Conservation (phyloP, 1,140 invertebrate genomes). For the Pectinophora gossypiella region DNA sequence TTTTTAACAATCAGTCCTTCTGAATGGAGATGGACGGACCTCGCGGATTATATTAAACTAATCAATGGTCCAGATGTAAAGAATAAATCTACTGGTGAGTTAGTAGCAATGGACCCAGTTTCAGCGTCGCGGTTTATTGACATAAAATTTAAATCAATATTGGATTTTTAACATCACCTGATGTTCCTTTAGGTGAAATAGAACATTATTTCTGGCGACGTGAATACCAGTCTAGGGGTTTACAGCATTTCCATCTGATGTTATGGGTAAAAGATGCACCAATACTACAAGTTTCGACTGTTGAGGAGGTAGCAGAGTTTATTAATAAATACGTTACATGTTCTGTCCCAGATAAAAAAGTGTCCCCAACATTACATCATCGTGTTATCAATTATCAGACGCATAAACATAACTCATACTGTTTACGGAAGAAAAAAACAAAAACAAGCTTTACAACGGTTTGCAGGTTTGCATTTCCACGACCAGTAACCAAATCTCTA, state of each 20-base stretch:
- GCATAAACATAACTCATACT: slow-evolving; percentile 17
- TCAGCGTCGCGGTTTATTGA: slow-evolving; percentile 37
- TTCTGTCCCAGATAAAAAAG: slow-evolving; percentile 21
- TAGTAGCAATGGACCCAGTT: slow-evolving; percentile 36
- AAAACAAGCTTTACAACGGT: slow-evolving; percentile 6
- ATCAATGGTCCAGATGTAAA: slow-evolving; percentile 25
- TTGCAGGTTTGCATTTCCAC: not conserved
- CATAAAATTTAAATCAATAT: slow-evolving; percentile 41
- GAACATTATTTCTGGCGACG: slow-evolving; percentile 33
- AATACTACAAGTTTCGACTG: slow-evolving; percentile 13
- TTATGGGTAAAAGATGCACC: slow-evolving; percentile 44
- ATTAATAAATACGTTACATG: slow-evolving; percentile 48
- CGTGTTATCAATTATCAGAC: slow-evolving; percentile 29
- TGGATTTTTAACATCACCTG: slow-evolving; percentile 40
- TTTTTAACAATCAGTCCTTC: slow-evolving; percentile 53
- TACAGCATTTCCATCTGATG: slow-evolving; percentile 42
- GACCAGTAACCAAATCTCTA: not conserved
- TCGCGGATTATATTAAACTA: slow-evolving; percentile 34
- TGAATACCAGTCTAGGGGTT: slow-evolving; percentile 38
- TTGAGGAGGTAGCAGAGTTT: slow-evolving; percentile 41
- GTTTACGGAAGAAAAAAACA: slow-evolving; percentile 6
- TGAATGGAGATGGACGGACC: slow-evolving; percentile 46
- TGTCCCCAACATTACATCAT: slow-evolving; percentile 23
- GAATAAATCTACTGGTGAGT: slow-evolving; percentile 7
- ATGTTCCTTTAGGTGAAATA: slow-evolving; percentile 34